Conservation (phyloP, 2,797 vertebrate genomes). For the Danio kyathit region DNA sequence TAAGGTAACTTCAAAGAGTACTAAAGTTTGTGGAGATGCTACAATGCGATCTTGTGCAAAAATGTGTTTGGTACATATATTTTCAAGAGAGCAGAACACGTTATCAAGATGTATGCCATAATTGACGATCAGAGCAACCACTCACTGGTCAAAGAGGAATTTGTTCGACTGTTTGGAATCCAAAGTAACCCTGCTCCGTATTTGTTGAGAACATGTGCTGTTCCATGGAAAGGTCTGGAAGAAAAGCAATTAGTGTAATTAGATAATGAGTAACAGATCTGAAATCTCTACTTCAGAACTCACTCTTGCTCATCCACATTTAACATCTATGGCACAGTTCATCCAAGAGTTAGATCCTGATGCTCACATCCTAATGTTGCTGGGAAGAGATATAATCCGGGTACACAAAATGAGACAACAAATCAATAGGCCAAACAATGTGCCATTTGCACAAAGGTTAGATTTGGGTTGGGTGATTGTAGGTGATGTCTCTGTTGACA, state of each 20-base stretch:
- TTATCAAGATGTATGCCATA: conserved; percentile 36
- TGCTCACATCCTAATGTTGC: conserved; percentile 51
- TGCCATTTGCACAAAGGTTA: conserved; percentile 24
- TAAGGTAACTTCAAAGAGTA: conserved; percentile 28
- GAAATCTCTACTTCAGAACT: conserved; percentile 58
- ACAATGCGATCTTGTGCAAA: conserved; percentile 23
- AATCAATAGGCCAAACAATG: conserved; percentile 15
- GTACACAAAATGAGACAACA: conserved; percentile 45
- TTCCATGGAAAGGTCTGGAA: conserved; percentile 44
- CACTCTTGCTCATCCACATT: conserved; percentile 38
- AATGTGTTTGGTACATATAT: conserved; percentile 27
- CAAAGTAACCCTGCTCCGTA: conserved; percentile 13
- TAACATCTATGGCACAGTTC: conserved; percentile 32
- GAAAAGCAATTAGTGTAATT: conserved; percentile 45
- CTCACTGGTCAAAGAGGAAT: conserved; percentile 28
- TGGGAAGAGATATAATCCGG: conserved; percentile 58
- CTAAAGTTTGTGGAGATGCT: conserved; percentile 5
- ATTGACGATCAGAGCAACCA: conserved; percentile 43
- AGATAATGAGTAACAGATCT: conserved; percentile 48
- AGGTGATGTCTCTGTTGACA: too few species aligned
- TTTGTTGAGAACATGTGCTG: conserved; percentile 49
- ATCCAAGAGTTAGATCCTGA: conserved; percentile 53
- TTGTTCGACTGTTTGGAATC: conserved; percentile 18
- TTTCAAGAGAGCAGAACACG: conserved; percentile 7
- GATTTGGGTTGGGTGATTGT: neutral